Evolutionary conservation across 1,140 invertebrate species (phyloP).

Genomic region (Anadara kagoshimensis): DNA sequence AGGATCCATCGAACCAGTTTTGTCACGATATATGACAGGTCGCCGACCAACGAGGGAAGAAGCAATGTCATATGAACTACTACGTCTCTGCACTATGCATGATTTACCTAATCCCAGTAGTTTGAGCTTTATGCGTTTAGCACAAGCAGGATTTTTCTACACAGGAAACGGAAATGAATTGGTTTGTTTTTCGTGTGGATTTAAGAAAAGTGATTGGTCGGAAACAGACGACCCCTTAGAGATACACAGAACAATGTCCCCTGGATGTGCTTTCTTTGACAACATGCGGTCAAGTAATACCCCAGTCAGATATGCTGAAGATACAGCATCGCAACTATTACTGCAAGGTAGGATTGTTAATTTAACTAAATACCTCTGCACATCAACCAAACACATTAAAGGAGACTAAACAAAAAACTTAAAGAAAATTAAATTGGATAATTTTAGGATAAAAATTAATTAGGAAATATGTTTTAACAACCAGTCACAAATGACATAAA

Average conservation of each 20-base stretch:
- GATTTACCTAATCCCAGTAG: background rate
- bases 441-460: too few relatives aligned
- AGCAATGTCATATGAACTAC: conserved; percentile 9
- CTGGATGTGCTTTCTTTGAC: conserved; percentile 8
- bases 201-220: background rate
- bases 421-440: too few relatives aligned
- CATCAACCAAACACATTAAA: too few relatives aligned
- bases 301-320: background rate
- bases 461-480: too few relatives aligned
- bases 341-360: too few relatives aligned
- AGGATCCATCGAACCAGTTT: background rate
- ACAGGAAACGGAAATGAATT: conserved; percentile 8
- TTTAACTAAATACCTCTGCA: too few relatives aligned
- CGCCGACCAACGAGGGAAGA: conserved; percentile 6
- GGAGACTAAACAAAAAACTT: too few relatives aligned
- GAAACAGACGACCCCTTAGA: conserved; percentile 2
- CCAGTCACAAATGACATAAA: too few relatives aligned
- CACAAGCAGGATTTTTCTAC: conserved; percentile 13
- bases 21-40: background rate
- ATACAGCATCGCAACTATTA: background rate
- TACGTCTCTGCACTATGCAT: conserved; percentile 11
- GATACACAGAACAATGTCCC: conserved; percentile 6
- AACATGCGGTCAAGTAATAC: background rate
- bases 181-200: conserved; percentile 8
- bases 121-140: conserved; percentile 1